A percentile compares a stretch with the other conserved stretches of the same genome.
These are phyloP conservation scores for Myotis daubentonii DNA, from an alignment of 2,797 vertebrate genomes.

Conservation along the genomic window DNA sequence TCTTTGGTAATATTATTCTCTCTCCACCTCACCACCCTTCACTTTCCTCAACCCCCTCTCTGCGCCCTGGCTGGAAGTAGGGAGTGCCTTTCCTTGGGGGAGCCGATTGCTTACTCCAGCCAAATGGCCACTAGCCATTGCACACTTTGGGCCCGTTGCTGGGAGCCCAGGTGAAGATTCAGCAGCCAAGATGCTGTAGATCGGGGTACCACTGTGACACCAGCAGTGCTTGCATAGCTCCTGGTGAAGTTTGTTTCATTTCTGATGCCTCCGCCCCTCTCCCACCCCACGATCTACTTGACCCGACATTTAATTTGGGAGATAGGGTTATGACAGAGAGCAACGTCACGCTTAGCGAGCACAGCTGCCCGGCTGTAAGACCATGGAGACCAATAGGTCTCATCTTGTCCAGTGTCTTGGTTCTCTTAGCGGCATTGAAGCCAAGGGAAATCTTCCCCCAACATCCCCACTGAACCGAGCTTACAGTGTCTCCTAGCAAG, in stretches of 20 bases:
- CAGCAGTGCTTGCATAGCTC: neutral
- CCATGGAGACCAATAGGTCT: neutral
- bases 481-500: neutral
- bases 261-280: neutral
- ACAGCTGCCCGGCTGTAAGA: neutral
- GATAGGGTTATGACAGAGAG: neutral
- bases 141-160: neutral
- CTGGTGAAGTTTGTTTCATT: neutral
- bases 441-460: neutral
- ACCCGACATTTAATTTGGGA: neutral
- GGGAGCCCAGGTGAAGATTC: neutral
- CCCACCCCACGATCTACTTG: neutral
- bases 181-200: neutral
- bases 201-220: neutral
- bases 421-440: neutral
- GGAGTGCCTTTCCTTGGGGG: neutral
- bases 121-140: neutral
- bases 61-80: neutral
- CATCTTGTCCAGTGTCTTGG: neutral
- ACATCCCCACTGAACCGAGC: neutral
- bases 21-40: neutral
- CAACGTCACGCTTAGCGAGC: neutral
- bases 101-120: neutral
- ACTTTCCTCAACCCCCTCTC: neutral
- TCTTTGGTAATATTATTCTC: neutral